Base-by-base conservation (phyloP, 1,140 invertebrate species). In the Drosophila bocki region DNA sequence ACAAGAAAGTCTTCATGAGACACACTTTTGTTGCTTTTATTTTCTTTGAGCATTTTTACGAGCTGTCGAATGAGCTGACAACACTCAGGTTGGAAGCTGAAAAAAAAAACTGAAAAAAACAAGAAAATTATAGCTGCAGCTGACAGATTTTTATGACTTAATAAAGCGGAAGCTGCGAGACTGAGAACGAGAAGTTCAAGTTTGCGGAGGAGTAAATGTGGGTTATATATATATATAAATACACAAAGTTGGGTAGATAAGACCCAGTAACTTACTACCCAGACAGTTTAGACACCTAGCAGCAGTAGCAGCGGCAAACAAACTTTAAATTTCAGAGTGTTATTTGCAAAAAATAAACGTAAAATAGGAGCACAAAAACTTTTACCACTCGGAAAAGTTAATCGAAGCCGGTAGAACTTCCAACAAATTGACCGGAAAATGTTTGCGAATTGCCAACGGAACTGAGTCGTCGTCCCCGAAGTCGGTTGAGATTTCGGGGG, bases 371-470 rank as follows among this genome's bases (percentile, higher is more conserved):
- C 12, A 6, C 17, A 75, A 75, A 68, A 29, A 75, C 50, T 44
- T 77, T 59, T 42, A 12, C 15, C 39, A 58, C 48, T 77, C 50
- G 53, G 75, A 74, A 85, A 88, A 88, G 85, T 88, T 88, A 90
- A 88, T 90, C 85, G 85, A 85, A 85, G 85, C 78, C 78, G 74
- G 81, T 48, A 59, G 56, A 78, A 82, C 53, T 80, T 84, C 17
- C 75, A 75, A 64, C 78, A 88, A 90, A 88, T 88, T 88, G 85
- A 88, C 78, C 85, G 85, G 85, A 88, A 88, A 88, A 88, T 88
- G 85, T 88, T 88, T 90, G 82, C 85, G 85, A 90, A 88, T 88
- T 88, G 85, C 74, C 58, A 75, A 71, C 83, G 83, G 83, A 86
- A 87, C 78, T 82, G 50, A 50, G 33, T 15, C 19, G 47, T 26